Evolutionary conservation across 2,113 vertebrate genomes (phyloP), one percentile per base, ranked within the genome.

Genomic region (Vicugna pacos): DNA sequence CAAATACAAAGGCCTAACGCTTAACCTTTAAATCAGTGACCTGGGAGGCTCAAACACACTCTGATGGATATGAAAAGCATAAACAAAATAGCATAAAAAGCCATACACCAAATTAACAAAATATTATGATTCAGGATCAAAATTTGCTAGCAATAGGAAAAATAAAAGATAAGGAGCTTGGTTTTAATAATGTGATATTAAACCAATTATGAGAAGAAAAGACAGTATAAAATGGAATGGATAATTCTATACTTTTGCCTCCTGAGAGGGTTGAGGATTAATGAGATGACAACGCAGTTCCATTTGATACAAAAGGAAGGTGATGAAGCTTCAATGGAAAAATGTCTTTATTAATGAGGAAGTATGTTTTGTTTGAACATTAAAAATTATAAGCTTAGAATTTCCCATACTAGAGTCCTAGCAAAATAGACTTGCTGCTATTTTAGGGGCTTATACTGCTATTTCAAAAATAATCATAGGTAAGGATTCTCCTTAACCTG

Each of bases 281-380:
- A 93, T 89, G 79, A 93, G 69, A 89, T 81, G 30, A 81, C 75
- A 92, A 69, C 20, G 35, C 22, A 58, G 8, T 64, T 62, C 32
- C 70, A 65, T 85, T 60, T 76, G 70, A 89, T 89, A 65, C 60
- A 87, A 95, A 97, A 97, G 28, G 42, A 85, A 92, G 30, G 50
- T 17, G 46, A 81, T 75, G 52, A 89, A 83, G 26, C 46, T 89
- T 84, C 38, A 32, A 7, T 24, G 62, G 64, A 26, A 84, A 91
- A 96, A 2, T 73, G 8, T 90, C 79, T 83, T 91, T 92, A 94
- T 94, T 94, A 94, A 95, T 80, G 52, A 93, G 38, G 46, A 92
- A 85, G 58, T 81, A 76, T 1, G 6, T 83, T 92, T 84, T 26
- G 2, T 84, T 81, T 85, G 46, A 93, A 76, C 12, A 58, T 64